These are phyloP conservation scores for Eupristina koningsbergeri DNA, from an alignment of 1,140 invertebrate genomes.

Conservation along the genomic window DNA sequence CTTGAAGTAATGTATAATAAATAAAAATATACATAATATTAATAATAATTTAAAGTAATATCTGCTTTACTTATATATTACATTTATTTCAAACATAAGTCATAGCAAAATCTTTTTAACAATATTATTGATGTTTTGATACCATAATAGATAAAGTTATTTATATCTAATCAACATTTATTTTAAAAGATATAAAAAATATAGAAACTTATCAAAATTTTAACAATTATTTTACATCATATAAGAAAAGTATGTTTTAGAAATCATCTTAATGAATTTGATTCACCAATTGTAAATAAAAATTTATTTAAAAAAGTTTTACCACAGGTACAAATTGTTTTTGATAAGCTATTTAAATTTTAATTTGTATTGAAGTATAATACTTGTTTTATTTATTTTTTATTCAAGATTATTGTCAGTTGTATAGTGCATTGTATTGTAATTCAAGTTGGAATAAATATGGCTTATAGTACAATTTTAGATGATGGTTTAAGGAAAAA, in stretches of 20 bases:
- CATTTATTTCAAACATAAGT: conserved; percentile 5
- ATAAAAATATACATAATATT: too few species aligned
- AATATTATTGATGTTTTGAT: too few species aligned
- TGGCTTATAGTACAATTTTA: conserved; percentile 74
- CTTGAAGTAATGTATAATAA: conserved; percentile 35
- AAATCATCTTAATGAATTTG: conserved; percentile 49
- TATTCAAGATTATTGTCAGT: conserved; percentile 68
- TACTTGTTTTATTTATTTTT: conserved; percentile 3
- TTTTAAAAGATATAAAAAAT: conserved; percentile 31
- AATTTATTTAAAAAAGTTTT: conserved; percentile 53
- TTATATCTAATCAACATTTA: not conserved
- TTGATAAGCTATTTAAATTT: not conserved
- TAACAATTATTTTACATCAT: conserved; percentile 39
- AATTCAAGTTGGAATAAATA: conserved; percentile 74
- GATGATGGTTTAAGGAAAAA: conserved; percentile 67
- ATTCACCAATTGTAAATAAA: conserved; percentile 46
- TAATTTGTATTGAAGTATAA: not conserved
- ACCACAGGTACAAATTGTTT: conserved; percentile 55
- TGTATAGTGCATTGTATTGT: conserved; percentile 69
- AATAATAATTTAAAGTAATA: conserved; percentile 23
- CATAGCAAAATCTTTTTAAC: conserved; percentile 12
- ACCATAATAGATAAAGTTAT: too few species aligned
- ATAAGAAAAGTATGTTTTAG: conserved; percentile 57
- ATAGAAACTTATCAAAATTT: conserved; percentile 33
- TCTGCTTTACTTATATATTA: conserved; percentile 15